phyloP scores from a whole-genome alignment of 1,140 invertebrate species.

The Brachionus sp. region DNA sequence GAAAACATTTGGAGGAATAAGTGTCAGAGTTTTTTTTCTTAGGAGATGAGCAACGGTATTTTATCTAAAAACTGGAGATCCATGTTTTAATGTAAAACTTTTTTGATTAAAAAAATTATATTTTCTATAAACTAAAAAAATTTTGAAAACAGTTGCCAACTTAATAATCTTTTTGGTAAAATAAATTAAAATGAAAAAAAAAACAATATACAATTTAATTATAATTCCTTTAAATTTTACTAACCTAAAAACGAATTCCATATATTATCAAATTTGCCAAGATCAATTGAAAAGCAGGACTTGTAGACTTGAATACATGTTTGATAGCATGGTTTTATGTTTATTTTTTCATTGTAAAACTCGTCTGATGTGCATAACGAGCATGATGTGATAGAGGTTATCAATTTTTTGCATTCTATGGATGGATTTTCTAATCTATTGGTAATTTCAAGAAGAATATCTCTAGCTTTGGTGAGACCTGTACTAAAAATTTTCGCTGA shows the following conservation, averaged over 20 bases:
- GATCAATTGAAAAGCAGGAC: background rate
- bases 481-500: slow-evolving; percentile 8
- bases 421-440: slow-evolving; percentile 8
- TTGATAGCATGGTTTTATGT: background rate
- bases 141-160: no score
- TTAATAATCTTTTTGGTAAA: no score
- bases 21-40: no score
- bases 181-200: no score
- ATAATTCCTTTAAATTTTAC: background rate
- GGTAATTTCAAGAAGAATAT: background rate
- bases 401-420: background rate
- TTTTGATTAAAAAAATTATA: no score
- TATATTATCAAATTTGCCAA: background rate
- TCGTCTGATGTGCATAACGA: background rate
- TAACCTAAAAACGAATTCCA: background rate
- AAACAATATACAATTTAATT: background rate
- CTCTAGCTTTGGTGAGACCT: background rate
- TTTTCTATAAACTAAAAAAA: no score
- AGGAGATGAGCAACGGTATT: no score
- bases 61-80: no score
- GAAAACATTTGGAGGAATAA: no score
- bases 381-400: background rate
- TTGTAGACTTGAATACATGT: background rate
- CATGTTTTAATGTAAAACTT: no score
- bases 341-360: background rate